Percentiles rank a stretch among this genome's conserved stretches.
Evolutionary conservation across 2,888 invertebrate genomes (phyloP).

Genomic region (Entomobrya proxima): DNA sequence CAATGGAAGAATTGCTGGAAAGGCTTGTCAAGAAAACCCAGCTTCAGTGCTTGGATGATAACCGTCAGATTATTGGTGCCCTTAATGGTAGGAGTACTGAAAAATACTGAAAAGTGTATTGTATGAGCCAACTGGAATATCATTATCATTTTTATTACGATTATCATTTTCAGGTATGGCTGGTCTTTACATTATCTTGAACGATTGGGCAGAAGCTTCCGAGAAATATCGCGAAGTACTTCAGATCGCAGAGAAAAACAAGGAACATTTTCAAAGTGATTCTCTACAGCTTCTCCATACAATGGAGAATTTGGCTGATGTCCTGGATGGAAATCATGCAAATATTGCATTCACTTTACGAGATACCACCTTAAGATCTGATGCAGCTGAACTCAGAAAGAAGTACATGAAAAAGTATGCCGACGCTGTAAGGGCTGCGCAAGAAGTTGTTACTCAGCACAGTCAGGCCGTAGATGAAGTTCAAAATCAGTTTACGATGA

Average conservation of each 20-base stretch:
- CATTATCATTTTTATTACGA: too few relatives aligned
- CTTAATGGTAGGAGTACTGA: slow-evolving; percentile 85
- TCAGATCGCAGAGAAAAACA: slow-evolving; percentile 79
- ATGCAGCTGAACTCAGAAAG: slow-evolving; percentile 80
- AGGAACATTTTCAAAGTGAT: slow-evolving; percentile 81
- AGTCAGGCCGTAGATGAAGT: slow-evolving; percentile 72
- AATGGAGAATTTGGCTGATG: slow-evolving; percentile 82
- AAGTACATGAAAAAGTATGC: slow-evolving; percentile 80
- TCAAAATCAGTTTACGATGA: slow-evolving; percentile 70
- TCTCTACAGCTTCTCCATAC: slow-evolving; percentile 84
- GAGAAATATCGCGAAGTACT: slow-evolving; percentile 82
- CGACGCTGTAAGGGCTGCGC: slow-evolving; percentile 69
- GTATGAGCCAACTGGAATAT: background rate
- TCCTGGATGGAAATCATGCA: slow-evolving; percentile 77
- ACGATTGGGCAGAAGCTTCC: slow-evolving; percentile 80
- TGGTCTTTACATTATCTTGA: slow-evolving; percentile 81
- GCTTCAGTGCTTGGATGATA: slow-evolving; percentile 82
- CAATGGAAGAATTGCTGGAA: slow-evolving; percentile 83
- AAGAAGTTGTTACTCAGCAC: slow-evolving; percentile 49
- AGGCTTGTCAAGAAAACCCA: slow-evolving; percentile 82
- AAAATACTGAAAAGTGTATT: too few relatives aligned
- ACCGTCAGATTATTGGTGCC: slow-evolving; percentile 80
- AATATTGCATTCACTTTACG: slow-evolving; percentile 79
- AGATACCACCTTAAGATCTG: slow-evolving; percentile 79
- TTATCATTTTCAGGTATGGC: slow-evolving; percentile 82